Evolutionary conservation across 2,113 vertebrate genomes (phyloP).

Genomic region (Tyrannus savana): DNA sequence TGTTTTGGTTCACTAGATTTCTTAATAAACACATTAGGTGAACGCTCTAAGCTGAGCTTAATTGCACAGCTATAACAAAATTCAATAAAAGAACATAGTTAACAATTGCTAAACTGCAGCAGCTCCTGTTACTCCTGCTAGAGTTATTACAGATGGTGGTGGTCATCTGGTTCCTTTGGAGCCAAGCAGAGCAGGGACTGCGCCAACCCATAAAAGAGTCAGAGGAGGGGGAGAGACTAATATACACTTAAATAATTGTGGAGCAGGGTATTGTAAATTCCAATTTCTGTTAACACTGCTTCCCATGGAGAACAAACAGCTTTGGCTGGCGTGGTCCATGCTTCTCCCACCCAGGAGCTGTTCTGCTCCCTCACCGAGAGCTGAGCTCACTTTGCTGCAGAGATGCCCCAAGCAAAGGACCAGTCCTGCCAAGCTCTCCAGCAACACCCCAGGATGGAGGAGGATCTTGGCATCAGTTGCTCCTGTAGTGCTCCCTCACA

Average conservation of each 20-base stretch:
- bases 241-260: background rate
- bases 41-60: slow-evolving; percentile 7
- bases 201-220: background rate
- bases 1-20: slow-evolving; percentile 27
- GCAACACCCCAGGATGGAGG: background rate
- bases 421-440: background rate
- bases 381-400: background rate
- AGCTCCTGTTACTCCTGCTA: background rate
- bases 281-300: background rate
- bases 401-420: background rate
- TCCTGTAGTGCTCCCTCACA: background rate
- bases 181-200: background rate
- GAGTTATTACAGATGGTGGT: background rate
- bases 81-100: slow-evolving; percentile 24
- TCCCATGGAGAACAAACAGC: background rate
- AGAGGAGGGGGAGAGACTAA: background rate
- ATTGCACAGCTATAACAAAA: slow-evolving; percentile 41
- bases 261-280: background rate
- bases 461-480: accelerated
- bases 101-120: slow-evolving; percentile 37
- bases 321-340: background rate
- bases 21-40: slow-evolving; percentile 45
- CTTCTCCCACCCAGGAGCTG: background rate
- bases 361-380: background rate
- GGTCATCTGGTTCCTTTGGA: background rate